Percentiles rank a stretch among this genome's conserved stretches.
These are phyloP conservation scores for Cololabis saira DNA, from an alignment of 2,113 vertebrate genomes.

Conservation along the genomic window DNA sequence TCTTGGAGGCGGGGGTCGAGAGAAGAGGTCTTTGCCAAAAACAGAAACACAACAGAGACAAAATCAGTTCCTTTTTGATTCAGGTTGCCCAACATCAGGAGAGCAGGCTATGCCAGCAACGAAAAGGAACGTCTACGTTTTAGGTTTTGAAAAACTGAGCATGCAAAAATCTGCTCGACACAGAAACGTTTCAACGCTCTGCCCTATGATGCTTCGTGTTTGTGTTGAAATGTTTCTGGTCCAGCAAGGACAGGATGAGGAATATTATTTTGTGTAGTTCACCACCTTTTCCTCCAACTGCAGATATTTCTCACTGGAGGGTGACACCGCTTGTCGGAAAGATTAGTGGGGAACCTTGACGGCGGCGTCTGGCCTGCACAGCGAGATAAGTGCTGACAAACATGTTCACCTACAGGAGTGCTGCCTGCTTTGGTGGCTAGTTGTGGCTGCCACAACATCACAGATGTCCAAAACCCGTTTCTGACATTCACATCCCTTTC, in stretches of 20 bases:
- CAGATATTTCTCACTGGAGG: constrained; percentile 64
- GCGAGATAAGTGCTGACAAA: constrained; percentile 73
- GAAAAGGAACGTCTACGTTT: constrained; percentile 17
- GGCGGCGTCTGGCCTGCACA: constrained; percentile 61
- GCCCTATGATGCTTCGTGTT: no score
- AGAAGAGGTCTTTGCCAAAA: constrained; percentile 52
- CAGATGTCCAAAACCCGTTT: constrained; percentile 28
- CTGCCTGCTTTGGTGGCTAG: constrained; percentile 41
- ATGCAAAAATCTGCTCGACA: background rate
- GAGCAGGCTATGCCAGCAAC: constrained; percentile 22
- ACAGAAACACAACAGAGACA: constrained; percentile 58
- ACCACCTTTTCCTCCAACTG: constrained; percentile 45
- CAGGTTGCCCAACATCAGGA: constrained; percentile 32
- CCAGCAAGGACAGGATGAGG: constrained; percentile 49
- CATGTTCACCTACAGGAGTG: constrained; percentile 56
- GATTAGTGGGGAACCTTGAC: constrained; percentile 72
- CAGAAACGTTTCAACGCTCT: constrained; percentile 34
- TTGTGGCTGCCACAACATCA: constrained; percentile 30
- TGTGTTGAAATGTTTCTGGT: no score
- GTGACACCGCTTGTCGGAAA: constrained; percentile 67
- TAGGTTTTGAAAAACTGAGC: background rate
- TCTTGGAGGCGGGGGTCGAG: constrained; percentile 51
- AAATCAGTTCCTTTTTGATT: constrained; percentile 46
- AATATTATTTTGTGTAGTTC: constrained; percentile 47
- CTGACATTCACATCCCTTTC: constrained; percentile 50